phyloP scores from a whole-genome alignment of 2,113 vertebrate genomes.

The Ailuropoda melanoleuca region DNA sequence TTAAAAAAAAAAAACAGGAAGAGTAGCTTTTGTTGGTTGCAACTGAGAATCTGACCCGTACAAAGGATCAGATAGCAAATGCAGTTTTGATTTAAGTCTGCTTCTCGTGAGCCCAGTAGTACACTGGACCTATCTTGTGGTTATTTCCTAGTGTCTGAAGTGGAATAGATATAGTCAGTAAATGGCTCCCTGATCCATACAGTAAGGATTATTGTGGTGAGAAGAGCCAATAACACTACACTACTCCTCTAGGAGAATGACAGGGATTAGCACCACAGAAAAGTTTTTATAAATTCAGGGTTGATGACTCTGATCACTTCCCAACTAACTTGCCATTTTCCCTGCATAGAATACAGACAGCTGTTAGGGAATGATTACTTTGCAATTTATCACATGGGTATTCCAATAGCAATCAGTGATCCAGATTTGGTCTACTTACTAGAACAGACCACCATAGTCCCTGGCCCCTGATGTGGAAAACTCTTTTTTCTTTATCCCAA shows the following conservation, averaged over 20 bases:
- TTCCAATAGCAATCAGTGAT: background rate
- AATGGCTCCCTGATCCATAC: background rate
- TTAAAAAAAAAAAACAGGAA: background rate
- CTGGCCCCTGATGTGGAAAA: background rate
- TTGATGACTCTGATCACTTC: background rate
- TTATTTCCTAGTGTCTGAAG: background rate
- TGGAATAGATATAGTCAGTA: background rate
- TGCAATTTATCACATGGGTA: background rate
- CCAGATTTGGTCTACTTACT: background rate
- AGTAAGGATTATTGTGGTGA: background rate
- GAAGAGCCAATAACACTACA: background rate
- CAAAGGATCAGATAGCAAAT: background rate
- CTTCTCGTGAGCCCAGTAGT: background rate
- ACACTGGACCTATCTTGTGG: background rate
- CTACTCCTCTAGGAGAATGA: background rate
- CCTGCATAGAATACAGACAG: background rate
- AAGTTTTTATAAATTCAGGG: background rate
- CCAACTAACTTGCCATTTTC: background rate
- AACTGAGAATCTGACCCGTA: background rate
- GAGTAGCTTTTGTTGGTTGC: background rate
- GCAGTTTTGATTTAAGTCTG: background rate
- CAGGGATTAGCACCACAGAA: background rate
- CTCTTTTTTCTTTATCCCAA: background rate
- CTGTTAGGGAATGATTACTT: background rate
- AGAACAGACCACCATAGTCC: background rate